Base-by-base conservation (phyloP, 2,797 vertebrate species). In the Spea hammondii region DNA sequence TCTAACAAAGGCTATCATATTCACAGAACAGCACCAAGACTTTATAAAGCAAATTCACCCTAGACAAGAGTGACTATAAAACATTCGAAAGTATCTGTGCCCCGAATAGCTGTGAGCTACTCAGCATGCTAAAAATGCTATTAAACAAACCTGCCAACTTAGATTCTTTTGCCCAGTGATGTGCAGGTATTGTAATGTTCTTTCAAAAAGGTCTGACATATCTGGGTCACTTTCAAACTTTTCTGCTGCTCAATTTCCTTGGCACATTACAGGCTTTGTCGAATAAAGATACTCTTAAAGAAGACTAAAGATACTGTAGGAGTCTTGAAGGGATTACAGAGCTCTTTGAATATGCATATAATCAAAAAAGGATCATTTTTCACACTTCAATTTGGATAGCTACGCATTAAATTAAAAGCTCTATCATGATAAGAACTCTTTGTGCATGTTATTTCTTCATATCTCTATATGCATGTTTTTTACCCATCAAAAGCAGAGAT, bases 131-230 rank as follows among this genome's bases (percentile, higher is more conserved):
- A 60, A 17, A 68, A 51, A 66, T 53, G 67, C 67, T 49, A 17
- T 53, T 51, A 80, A 76, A 66, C 50, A 62, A 74, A 73, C 32
- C 68, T 72, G 79, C 62, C 69, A 77, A 64, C 69, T 64, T 77
- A 46, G 57, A 49, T 59, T 73, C 17, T 46, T 72, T 77, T 75
- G 59, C 48, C 74, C 70, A 64, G 45, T 54, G 74, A 77, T 73
- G 70, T 81, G 65, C 70, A 81, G 70, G 79, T 81, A 77, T 48
- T 14, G 54, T 73, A 77, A 73, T 72, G 51, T 44, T 64, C 55
- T 76, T 72, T 77, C 49, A 73, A 77, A 77, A 55, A 67, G 32
- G 32, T 54, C 64, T 81, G 79, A 81, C 79, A 77, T 70, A 81
- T 77, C 74, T 81, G 49, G 79, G 79, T 65, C 79, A 77, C 72